Base-by-base conservation (phyloP, 2,113 vertebrate species). In the Corynorhinus townsendii region DNA sequence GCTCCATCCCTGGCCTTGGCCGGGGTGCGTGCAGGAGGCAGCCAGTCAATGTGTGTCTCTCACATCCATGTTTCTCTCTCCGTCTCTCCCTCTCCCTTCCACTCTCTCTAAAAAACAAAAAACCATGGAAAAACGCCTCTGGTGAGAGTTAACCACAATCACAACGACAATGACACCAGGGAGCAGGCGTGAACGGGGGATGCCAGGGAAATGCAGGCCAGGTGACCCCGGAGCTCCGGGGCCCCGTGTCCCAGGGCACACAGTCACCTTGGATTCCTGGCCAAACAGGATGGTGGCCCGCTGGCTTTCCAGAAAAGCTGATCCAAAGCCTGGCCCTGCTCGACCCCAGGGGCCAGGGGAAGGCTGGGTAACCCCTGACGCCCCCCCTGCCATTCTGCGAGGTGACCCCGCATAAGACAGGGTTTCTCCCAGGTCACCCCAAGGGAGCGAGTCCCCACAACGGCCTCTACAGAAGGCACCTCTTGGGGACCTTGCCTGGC, bases 211-310 rank as follows among this genome's bases (percentile, higher is more conserved):
- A 35, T 9, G 26, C 15, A 40, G 69, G 52, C 1, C 43, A 43
- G 28, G 7, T 12, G 17, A 40, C 10, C 15, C 52, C 12, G n/a
- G 16, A 77, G 7, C 3, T 33, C 4, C 35, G 7, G 9, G 66
- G 11, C 40, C 16, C 0, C 0, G 17, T 22, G 15, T 33, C 68
- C 79, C 33, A 8, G 68, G 5, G 8, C 33, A 38, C 4, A 4
- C 45, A 0, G 0, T 30, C 11, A 11, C 7, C 79, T 35, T 26
- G 71, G 86, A 33, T 43, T 66, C 33, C 49, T 66, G 43, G 33
- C 38, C 52, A 71, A 76, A 68, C 7, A 56, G 12, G 40, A 15
- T 47, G 26, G 14, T 19, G 33, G 75, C 54, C 19, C 49, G 33
- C 6, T 56, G 8, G 38, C 59, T 93, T 89, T 93, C 89, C 64